Evolutionary conservation across 2,888 invertebrate genomes (phyloP).

Genomic region (Nephrocerus scutellatus): DNA sequence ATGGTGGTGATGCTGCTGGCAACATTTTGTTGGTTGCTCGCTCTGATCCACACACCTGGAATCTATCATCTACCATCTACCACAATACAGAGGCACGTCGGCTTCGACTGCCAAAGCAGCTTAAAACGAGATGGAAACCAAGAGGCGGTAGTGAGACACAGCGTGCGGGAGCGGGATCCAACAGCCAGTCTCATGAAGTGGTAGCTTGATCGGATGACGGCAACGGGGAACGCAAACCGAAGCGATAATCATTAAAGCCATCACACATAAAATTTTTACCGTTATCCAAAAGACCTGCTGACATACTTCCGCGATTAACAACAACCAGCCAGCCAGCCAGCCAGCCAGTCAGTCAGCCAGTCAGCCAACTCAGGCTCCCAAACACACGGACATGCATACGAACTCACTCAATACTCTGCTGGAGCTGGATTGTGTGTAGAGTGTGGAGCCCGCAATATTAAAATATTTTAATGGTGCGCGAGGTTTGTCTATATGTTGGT

Average conservation of each 20-base stretch:
- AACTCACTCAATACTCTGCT: no score
- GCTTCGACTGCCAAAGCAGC: slow-evolving; percentile 9
- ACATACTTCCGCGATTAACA: slow-evolving; percentile 48
- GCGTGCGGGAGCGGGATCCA: slow-evolving; percentile 12
- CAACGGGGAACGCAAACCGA: slow-evolving; percentile 14
- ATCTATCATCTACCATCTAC: not conserved
- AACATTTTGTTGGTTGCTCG: slow-evolving; percentile 9
- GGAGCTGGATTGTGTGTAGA: no score
- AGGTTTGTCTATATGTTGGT: no score
- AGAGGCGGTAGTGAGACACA: slow-evolving; percentile 18
- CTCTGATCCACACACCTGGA: slow-evolving; percentile 1
- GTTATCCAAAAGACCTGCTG: slow-evolving; percentile 49
- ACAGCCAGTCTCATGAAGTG: no score
- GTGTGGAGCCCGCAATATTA: no score
- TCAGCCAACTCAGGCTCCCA: no score
- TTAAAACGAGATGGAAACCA: slow-evolving; percentile 21
- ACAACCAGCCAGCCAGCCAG: slow-evolving; percentile 17
- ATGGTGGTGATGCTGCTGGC: not conserved
- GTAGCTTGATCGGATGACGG: slow-evolving; percentile 17
- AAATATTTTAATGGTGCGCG: no score
- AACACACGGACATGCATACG: no score
- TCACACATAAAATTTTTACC: slow-evolving; percentile 36
- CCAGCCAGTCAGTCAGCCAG: no score
- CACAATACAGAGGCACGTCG: slow-evolving; percentile 11
- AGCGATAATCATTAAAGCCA: slow-evolving; percentile 24